A percentile compares a stretch with the other conserved stretches of the same genome.
phyloP scores from a whole-genome alignment of 2,113 vertebrate genomes.

The Okapia johnstoni region DNA sequence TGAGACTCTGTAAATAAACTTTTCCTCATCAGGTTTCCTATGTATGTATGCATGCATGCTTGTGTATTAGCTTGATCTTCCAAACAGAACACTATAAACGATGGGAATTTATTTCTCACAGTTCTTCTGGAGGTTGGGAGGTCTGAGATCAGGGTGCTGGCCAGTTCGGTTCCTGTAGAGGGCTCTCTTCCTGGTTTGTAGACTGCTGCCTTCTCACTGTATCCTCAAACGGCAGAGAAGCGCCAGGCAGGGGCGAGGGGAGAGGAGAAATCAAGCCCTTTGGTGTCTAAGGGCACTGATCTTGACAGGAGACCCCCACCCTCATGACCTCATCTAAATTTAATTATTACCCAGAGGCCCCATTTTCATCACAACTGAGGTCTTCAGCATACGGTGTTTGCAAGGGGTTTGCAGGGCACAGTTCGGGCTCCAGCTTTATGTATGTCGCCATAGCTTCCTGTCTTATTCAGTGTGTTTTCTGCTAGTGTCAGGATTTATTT shows the following conservation, averaged over 20 bases:
- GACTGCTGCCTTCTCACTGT: not conserved
- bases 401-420: not conserved
- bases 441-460: not conserved
- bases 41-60: rapidly evolving
- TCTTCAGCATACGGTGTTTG: not conserved
- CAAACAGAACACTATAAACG: not conserved
- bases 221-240: not conserved
- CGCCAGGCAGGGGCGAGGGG: not conserved
- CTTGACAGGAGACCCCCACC: not conserved
- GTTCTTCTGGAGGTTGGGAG: not conserved
- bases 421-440: not conserved
- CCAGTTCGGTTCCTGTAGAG: not conserved
- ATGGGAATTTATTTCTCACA: not conserved
- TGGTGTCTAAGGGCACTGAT: not conserved
- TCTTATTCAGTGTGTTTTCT: not conserved
- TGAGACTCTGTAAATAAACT: not conserved
- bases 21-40: not conserved
- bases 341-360: not conserved
- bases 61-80: not conserved
- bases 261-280: not conserved
- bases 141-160: not conserved
- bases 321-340: not conserved
- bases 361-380: not conserved
- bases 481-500: not conserved
- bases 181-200: not conserved